A percentile compares a stretch with the other conserved stretches of the same genome.
Evolutionary conservation across 2,888 invertebrate genomes (phyloP).

Genomic region (Phalera bucephala): DNA sequence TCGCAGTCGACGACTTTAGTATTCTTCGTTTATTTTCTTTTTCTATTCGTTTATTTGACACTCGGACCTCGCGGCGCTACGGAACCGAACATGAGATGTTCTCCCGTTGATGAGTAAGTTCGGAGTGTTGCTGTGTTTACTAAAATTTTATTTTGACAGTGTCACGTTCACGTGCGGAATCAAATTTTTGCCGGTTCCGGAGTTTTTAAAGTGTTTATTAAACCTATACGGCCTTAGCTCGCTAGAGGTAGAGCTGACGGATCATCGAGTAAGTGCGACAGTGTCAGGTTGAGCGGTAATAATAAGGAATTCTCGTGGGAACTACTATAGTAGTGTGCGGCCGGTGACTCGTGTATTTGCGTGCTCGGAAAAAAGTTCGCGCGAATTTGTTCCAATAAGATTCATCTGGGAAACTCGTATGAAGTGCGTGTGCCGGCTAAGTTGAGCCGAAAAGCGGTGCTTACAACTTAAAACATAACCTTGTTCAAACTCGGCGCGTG

Average conservation of each 20-base stretch:
- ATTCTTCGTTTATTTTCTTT: constrained; percentile 83
- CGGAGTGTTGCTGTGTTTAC: constrained; percentile 52
- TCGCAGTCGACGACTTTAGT: constrained; percentile 76
- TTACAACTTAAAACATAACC: constrained; percentile 75
- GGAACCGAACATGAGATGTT: constrained; percentile 56
- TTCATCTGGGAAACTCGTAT: constrained; percentile 57
- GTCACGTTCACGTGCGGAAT: constrained; percentile 77
- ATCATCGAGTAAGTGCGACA: constrained; percentile 61
- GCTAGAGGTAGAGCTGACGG: constrained; percentile 71
- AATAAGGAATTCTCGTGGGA: constrained; percentile 53
- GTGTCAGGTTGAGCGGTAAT: constrained; percentile 53
- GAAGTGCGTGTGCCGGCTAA: constrained; percentile 53
- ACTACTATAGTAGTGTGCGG: constrained; percentile 47
- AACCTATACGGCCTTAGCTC: constrained; percentile 72
- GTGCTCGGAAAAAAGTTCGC: constrained; percentile 48
- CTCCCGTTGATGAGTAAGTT: constrained; percentile 57
- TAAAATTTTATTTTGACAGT: constrained; percentile 74
- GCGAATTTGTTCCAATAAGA: constrained; percentile 59
- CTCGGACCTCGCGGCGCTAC: constrained; percentile 56
- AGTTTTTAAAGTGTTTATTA: constrained; percentile 78
- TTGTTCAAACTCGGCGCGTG: constrained; percentile 75
- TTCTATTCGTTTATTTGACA: constrained; percentile 81
- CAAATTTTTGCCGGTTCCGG: constrained; percentile 77
- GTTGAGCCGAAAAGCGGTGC: constrained; percentile 56
- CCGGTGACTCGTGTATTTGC: constrained; percentile 36